Evolutionary conservation across 2,113 vertebrate genomes (phyloP).

Genomic region (Globicephala melas): DNA sequence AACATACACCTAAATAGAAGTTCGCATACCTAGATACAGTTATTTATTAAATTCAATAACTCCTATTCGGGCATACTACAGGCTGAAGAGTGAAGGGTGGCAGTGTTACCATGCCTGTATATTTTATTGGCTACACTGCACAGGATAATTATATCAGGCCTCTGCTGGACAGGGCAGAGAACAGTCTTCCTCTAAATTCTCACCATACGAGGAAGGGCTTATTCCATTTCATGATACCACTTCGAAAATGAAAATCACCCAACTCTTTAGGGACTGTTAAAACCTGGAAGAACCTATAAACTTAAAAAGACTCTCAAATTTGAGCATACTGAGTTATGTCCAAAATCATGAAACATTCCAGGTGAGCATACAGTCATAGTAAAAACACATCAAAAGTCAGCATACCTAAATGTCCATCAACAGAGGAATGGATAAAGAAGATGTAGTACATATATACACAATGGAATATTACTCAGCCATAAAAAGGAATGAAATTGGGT

Average conservation of each 20-base stretch:
- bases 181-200: neutral
- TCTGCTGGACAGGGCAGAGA: neutral
- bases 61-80: neutral
- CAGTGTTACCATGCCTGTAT: neutral
- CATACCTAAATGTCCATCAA: neutral
- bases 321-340: neutral
- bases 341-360: neutral
- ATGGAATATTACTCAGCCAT: too few species aligned
- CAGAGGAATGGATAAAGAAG: too few species aligned
- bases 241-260: neutral
- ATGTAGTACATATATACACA: too few species aligned
- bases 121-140: neutral
- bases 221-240: neutral
- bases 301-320: neutral
- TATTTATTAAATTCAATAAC: slow-evolving; percentile 18
- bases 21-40: neutral
- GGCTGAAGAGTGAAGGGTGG: neutral
- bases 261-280: neutral
- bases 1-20: neutral
- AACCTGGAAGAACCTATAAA: neutral
- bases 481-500: too few species aligned
- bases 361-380: neutral
- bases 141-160: neutral
- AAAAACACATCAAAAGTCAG: neutral
- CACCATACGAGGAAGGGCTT: neutral